Base-by-base conservation (phyloP, 2,113 vertebrate genomes). In the Riparia riparia region DNA sequence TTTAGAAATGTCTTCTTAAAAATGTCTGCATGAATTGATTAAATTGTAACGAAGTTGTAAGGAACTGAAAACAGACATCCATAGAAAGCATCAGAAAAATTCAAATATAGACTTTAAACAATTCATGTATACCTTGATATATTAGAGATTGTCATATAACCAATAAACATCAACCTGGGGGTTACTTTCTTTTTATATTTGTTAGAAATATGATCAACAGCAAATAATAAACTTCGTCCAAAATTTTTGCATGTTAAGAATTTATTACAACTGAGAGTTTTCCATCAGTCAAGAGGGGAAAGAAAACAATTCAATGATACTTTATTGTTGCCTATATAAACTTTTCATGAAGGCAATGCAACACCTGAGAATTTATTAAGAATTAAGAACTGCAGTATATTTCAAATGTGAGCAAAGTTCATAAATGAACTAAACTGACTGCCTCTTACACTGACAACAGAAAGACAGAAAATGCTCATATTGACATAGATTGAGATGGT, bases 371-470 rank as follows among this genome's bases (percentile, higher is more conserved):
- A 57, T n/a, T 73, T 31, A 44, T 32, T 63, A 57, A 74, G 39
- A 41, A 25, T 0, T 0, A 53, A 61, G 15, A 53, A 57, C 12
- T 69, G 20, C 34, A 81, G 4, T 34, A 9, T 44, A 42, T 82
- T 84, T 85, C 26, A 73, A 64, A 87, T 58, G 13, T 79, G 56
- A 66, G 19, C 12, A 42, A 78, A 32, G 22, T 9, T 4, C 25
- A 19, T 26, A 28, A 45, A 31, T 21, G 22, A 78, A 47, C 17
- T 37, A 18, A 17, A 53, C 6, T 17, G 25, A 21, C 42, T 73
- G 22, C 1, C 7, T 56, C 47, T 82, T 51, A 57, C 25, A n/a
- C 14, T 31, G n/a, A 31, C 21, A 50, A n/a, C 8, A 74, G 18
- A 60, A 83, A 34, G 53, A 17, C 34, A 26, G 26, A 3, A 88